Evolutionary conservation across 1,140 invertebrate genomes (phyloP), one percentile per base, ranked within the genome.

Genomic region (Gryon sp.): DNA sequence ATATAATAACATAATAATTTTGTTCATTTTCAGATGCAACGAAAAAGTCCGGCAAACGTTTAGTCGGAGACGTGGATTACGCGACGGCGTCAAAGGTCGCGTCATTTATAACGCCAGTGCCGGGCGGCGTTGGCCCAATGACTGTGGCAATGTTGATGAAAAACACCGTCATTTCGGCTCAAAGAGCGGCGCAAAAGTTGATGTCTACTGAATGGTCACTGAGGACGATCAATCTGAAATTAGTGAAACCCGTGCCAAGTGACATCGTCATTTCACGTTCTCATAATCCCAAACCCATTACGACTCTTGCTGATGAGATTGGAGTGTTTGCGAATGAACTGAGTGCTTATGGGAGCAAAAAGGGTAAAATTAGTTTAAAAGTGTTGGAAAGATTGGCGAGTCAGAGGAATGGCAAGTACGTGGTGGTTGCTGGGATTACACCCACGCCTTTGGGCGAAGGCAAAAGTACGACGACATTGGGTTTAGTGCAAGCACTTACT

Each of bases 111-210:
- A 99, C 98, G 16, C 98, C 98, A 1, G 98, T 99, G 12, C 98
- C 98, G 7, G 97, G 98, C 19, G 98, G 98, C 65, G 98, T 99
- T 50, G 98, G 98, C 0, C 98, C 98, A 5, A 98, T 99, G 96
- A 99, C 98, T 0, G 98, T 99, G 14, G 97, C 97, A 7, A 99
- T 99, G 98, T 89, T 99, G 5, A 96, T 99, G 92, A 93, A 94
- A 79, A 99, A 99, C 86, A 99, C 98, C 0, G 94, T 99, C 3
- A 90, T 94, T 53, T 94, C 96, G 18, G 97, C 97, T 16, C 84
- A 92, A 82, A 89, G 91, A 65, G 86, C 92, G 20, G 90, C 90
- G n/a, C 84, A 91, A 9, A 90, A 88, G 14, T 76, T 93, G 1
- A 70, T 91, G 0, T 86, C 84, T 8, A 87, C 77, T 2, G 80